phyloP scores from a whole-genome alignment of 1,140 invertebrate species.

The Brachystomella parvula region DNA sequence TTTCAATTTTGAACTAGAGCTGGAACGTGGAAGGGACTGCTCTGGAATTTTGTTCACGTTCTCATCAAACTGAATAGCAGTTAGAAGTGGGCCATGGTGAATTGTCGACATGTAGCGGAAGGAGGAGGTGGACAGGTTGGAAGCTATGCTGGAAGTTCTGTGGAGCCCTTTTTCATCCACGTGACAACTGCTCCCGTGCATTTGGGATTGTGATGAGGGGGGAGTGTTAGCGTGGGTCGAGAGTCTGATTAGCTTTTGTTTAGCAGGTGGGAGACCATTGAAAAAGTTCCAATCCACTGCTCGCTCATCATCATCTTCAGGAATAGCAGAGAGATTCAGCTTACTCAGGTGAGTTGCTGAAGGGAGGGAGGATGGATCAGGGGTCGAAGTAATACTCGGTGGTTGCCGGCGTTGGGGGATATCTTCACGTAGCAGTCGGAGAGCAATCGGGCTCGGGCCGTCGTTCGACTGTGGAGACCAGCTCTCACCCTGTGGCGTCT shows the following conservation, averaged over 20 bases:
- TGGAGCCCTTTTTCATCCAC: conserved; percentile 10
- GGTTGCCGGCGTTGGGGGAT: not conserved
- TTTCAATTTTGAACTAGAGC: conserved; percentile 41
- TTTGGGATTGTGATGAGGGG: not conserved
- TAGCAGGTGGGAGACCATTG: conserved; percentile 11
- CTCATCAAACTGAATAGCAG: conserved; percentile 61
- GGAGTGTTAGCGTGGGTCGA: conserved; percentile 11
- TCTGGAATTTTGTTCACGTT: conserved; percentile 48
- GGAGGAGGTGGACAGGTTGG: conserved; percentile 54
- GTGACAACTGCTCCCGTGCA: not conserved
- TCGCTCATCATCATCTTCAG: conserved; percentile 27
- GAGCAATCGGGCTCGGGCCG: conserved; percentile 20
- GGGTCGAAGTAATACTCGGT: not conserved
- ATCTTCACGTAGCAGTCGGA: conserved; percentile 16
- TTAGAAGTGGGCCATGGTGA: conserved; percentile 70
- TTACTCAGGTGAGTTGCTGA: conserved; percentile 17
- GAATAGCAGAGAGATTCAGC: conserved; percentile 30
- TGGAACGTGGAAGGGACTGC: conserved; percentile 49
- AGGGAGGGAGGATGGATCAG: not conserved
- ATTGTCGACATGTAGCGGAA: conserved; percentile 74
- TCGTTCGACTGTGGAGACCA: conserved; percentile 22
- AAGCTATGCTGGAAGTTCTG: conserved; percentile 28
- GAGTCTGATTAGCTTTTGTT: conserved; percentile 25
- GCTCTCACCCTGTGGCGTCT: conserved; percentile 26
- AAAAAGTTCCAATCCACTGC: conserved; percentile 30